These are phyloP conservation scores for Coremacera marginata DNA, from an alignment of 2,888 invertebrate species.

Conservation along the genomic window DNA sequence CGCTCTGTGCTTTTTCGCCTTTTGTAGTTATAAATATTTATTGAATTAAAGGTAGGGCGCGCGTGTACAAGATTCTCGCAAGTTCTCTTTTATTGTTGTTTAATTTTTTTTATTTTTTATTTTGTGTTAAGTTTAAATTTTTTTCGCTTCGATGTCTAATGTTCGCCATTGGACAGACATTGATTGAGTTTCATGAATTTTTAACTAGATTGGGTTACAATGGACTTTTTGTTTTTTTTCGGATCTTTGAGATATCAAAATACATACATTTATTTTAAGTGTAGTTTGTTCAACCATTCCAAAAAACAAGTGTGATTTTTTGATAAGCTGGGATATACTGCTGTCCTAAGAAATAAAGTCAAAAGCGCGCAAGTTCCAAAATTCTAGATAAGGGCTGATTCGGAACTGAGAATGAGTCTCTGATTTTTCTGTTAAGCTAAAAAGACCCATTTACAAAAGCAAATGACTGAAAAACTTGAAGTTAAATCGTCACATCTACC, in stretches of 20 bases:
- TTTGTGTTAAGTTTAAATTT: background rate
- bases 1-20: background rate
- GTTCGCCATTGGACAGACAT: background rate
- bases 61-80: background rate
- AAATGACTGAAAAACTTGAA: too few relatives aligned
- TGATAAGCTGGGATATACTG: too few relatives aligned
- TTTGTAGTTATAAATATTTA: background rate
- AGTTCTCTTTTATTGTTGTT: background rate
- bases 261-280: too few relatives aligned
- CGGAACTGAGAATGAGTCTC: too few relatives aligned
- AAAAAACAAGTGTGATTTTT: too few relatives aligned
- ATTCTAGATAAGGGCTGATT: too few relatives aligned
- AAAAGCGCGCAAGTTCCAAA: too few relatives aligned
- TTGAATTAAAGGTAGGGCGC: background rate
- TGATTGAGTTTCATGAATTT: conserved; percentile 23
- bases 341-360: too few relatives aligned
- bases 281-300: too few relatives aligned
- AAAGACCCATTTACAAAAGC: too few relatives aligned
- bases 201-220: conserved; percentile 4
- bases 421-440: too few relatives aligned
- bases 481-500: too few relatives aligned
- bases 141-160: background rate
- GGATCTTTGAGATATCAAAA: background rate
- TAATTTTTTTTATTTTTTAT: background rate
- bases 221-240: background rate